phyloP scores from a whole-genome alignment of 2,113 vertebrate species.

The Circaetus cinerascens region DNA sequence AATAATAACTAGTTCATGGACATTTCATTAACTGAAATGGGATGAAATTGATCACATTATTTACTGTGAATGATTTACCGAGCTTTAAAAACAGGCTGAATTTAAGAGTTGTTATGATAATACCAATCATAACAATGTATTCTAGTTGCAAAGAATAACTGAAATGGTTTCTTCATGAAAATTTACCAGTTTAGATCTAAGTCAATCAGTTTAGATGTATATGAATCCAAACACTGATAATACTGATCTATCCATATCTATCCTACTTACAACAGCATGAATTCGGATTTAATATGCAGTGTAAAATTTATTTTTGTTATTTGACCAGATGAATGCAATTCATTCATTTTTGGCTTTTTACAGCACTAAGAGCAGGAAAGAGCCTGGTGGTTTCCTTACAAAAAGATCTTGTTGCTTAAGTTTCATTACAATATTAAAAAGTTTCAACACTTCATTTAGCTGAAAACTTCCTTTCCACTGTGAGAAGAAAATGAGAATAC shows the following conservation, averaged over 20 bases:
- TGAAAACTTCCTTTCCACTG: background rate
- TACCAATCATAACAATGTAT: background rate
- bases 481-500: background rate
- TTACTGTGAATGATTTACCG: background rate
- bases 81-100: background rate
- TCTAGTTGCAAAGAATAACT: background rate
- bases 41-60: background rate
- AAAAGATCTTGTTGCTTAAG: background rate
- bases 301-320: background rate
- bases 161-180: background rate
- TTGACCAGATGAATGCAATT: background rate
- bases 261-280: background rate
- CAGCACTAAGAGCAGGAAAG: background rate
- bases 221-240: background rate
- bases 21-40: background rate
- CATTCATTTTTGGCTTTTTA: background rate
- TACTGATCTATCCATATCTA: background rate
- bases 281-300: background rate
- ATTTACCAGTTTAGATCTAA: background rate
- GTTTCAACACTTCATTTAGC: background rate
- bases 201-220: background rate
- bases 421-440: background rate
- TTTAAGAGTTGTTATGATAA: background rate
- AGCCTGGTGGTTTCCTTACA: background rate
- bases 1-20: background rate